Percentiles rank a stretch among this genome's conserved stretches.
Conservation (phyloP, 64 coral and sea anemone genomes). For the Anthopleura sola region DNA sequence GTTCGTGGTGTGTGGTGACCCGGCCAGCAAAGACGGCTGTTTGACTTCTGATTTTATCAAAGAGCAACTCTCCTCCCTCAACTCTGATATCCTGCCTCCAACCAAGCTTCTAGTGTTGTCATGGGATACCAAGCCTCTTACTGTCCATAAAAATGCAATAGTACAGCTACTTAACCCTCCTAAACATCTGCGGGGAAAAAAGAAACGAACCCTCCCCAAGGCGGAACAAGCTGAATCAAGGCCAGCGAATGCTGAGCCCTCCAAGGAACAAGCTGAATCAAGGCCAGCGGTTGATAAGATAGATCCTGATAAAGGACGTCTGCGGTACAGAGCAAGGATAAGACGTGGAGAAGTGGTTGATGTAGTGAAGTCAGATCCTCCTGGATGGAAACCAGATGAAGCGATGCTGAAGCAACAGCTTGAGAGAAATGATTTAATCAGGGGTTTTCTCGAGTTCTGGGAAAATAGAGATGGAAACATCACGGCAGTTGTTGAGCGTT, state of each 20-base stretch:
- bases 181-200: too few relatives aligned
- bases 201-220: too few relatives aligned
- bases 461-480: slow-evolving; percentile 54
- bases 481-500: slow-evolving; percentile 13
- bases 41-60: neutral
- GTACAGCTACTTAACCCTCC: neutral
- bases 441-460: neutral
- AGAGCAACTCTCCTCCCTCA: neutral
- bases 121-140: neutral
- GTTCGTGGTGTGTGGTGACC: neutral
- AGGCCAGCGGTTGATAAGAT: neutral
- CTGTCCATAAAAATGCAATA: neutral
- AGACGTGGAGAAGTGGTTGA: neutral
- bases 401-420: neutral
- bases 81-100: neutral
- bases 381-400: slow-evolving; percentile 1
- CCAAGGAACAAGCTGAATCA: neutral
- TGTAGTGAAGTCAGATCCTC: neutral
- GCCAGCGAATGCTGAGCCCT: too few relatives aligned
- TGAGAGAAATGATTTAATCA: neutral
- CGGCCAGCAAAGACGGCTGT: neutral
- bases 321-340: neutral
- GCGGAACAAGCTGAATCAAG: too few relatives aligned
- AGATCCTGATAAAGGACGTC: neutral
- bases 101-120: neutral